Conservation (phyloP, 2,797 vertebrate genomes). For the Poecilia velifera region DNA sequence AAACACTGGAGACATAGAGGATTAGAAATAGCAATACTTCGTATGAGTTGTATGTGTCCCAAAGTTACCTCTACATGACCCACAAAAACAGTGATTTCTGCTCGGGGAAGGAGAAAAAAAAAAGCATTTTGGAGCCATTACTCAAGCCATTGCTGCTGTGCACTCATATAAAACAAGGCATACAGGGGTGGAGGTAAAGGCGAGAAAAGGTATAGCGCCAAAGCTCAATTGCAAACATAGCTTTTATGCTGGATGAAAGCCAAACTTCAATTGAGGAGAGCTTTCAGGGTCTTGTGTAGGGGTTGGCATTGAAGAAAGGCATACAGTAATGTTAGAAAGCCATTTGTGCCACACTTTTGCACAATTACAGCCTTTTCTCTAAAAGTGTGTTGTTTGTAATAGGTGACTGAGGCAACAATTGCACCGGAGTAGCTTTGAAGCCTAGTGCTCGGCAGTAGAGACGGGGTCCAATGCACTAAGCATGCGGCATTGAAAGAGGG, state of each 20-base stretch:
- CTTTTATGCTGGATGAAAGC: slow-evolving; percentile 83
- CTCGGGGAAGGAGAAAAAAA: slow-evolving; percentile 46
- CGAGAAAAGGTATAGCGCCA: slow-evolving; percentile 71
- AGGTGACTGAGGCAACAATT: slow-evolving; percentile 79
- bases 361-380: slow-evolving; percentile 80
- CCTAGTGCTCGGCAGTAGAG: slow-evolving; percentile 52
- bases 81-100: slow-evolving; percentile 72
- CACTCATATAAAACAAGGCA: slow-evolving; percentile 75
- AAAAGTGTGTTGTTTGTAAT: slow-evolving; percentile 81
- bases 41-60: slow-evolving; percentile 62
- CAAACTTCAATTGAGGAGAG: slow-evolving; percentile 77
- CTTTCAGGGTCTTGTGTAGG: slow-evolving; percentile 75
- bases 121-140: slow-evolving; percentile 78
- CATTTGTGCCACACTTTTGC: slow-evolving; percentile 79
- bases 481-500: slow-evolving; percentile 66
- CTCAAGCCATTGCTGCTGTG: slow-evolving; percentile 70
- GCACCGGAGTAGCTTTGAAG: slow-evolving; percentile 77
- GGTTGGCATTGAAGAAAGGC: slow-evolving; percentile 73
- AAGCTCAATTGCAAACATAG: slow-evolving; percentile 77
- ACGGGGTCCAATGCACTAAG: slow-evolving; percentile 61
- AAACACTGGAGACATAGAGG: slow-evolving; percentile 23
- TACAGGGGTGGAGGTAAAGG: slow-evolving; percentile 62
- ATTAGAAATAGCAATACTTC: slow-evolving; percentile 67
- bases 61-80: slow-evolving; percentile 66
- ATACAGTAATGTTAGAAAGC: slow-evolving; percentile 80